Percentiles rank a stretch among this genome's conserved stretches.
These are phyloP conservation scores for Drosophila merina DNA, from an alignment of 2,888 invertebrate species.

Conservation along the genomic window DNA sequence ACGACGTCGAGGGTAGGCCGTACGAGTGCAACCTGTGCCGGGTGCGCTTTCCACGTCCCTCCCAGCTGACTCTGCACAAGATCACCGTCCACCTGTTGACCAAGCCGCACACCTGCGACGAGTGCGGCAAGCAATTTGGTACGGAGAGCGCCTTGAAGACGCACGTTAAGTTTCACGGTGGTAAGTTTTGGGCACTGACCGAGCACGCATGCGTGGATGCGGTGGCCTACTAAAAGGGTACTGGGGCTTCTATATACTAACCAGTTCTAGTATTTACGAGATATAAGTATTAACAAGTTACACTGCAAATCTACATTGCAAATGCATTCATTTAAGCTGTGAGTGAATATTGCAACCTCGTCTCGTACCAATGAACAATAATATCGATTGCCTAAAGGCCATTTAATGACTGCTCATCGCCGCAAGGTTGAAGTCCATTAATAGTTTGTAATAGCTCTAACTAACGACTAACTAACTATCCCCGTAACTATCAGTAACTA, in stretches of 20 bases:
- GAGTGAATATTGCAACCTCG: no score
- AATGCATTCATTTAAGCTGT: no score
- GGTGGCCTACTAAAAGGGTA: constrained; percentile 50
- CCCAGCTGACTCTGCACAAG: constrained; percentile 80
- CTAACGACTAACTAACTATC: no score
- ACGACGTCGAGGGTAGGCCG: constrained; percentile 79
- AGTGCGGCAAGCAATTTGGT: constrained; percentile 81
- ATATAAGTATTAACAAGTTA: constrained; percentile 11
- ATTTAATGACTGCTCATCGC: no score
- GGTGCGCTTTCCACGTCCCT: constrained; percentile 80
- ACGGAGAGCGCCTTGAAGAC: constrained; percentile 81
- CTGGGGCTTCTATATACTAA: constrained; percentile 20
- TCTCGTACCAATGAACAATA: no score
- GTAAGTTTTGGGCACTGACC: constrained; percentile 65
- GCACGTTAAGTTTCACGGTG: constrained; percentile 79
- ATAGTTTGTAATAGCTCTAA: neutral
- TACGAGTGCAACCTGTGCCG: constrained; percentile 77
- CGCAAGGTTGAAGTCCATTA: constrained; percentile 1
- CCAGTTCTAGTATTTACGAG: neutral
- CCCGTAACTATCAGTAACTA: neutral
- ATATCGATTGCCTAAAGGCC: no score
- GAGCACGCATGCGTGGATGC: constrained; percentile 51
- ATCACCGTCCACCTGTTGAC: constrained; percentile 80
- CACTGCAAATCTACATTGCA: neutral
- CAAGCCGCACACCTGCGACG: constrained; percentile 77